Evolutionary conservation across 1,140 invertebrate genomes (phyloP).

Genomic region (Drosophila sproati): DNA sequence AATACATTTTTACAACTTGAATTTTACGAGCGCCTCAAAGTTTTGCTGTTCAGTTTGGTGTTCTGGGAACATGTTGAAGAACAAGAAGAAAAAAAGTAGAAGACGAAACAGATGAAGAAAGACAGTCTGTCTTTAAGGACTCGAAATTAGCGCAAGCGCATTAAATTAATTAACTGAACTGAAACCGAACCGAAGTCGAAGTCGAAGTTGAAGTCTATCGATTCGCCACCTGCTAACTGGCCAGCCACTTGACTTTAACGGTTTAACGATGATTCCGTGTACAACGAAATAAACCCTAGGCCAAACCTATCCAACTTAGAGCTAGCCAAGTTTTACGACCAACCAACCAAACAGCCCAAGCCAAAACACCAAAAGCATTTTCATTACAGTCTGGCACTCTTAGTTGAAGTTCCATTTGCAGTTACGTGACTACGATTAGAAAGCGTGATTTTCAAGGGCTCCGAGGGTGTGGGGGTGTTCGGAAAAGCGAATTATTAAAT

Average conservation of each 20-base stretch:
- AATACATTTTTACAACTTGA: slow-evolving; percentile 80
- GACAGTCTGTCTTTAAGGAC: slow-evolving; percentile 52
- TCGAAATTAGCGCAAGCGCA: slow-evolving; percentile 69
- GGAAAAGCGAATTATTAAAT: neutral
- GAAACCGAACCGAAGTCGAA: slow-evolving; percentile 58
- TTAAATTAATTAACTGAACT: slow-evolving; percentile 82
- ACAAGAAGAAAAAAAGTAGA: slow-evolving; percentile 22
- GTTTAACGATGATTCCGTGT: slow-evolving; percentile 28
- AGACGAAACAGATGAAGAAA: slow-evolving; percentile 8
- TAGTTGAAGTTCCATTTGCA: slow-evolving; percentile 39
- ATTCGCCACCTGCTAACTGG: slow-evolving; percentile 42
- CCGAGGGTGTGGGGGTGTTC: neutral
- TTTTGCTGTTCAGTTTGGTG: slow-evolving; percentile 33
- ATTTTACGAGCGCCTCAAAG: slow-evolving; percentile 74
- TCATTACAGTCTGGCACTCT: slow-evolving; percentile 37
- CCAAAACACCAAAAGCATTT: slow-evolving; percentile 14
- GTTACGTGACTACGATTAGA: slow-evolving; percentile 42
- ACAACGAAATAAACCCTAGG: slow-evolving; percentile 4
- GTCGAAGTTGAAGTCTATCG: too few relatives aligned
- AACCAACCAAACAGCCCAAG: slow-evolving; percentile 18
- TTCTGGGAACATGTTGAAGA: slow-evolving; percentile 27
- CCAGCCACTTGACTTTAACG: slow-evolving; percentile 24
- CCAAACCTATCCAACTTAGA: slow-evolving; percentile 9
- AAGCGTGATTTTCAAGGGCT: neutral
- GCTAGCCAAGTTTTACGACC: slow-evolving; percentile 44